Evolutionary conservation across 2,888 invertebrate species (phyloP).

Genomic region (Zhuqinia jingwanae): DNA sequence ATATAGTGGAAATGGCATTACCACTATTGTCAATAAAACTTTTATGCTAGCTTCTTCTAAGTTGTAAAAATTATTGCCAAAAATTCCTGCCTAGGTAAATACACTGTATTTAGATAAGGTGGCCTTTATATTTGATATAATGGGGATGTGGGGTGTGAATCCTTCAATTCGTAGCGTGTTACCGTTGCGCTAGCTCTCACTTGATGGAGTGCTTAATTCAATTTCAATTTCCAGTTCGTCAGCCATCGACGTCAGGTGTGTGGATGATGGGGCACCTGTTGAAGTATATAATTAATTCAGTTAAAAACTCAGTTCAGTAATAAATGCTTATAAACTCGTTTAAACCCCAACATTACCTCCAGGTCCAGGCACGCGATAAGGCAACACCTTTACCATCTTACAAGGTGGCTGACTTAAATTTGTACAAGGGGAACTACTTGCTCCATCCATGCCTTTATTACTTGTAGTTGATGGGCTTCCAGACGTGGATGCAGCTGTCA

Average conservation of each 20-base stretch:
- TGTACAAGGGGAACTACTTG: not conserved
- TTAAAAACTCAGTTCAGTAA: not conserved
- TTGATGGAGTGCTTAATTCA: not conserved
- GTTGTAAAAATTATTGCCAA: no score
- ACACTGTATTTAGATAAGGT: no score
- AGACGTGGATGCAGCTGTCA: not conserved
- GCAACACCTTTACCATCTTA: slow-evolving; percentile 60
- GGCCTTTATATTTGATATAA: no score
- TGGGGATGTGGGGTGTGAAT: no score
- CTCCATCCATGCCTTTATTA: not conserved
- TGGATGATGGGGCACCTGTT: not conserved
- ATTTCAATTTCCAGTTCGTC: slow-evolving; percentile 24
- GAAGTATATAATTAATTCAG: not conserved
- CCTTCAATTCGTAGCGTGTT: no score
- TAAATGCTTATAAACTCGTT: no score
- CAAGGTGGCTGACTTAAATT: not conserved
- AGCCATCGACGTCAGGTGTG: not conserved
- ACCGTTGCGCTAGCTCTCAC: slow-evolving; percentile 13
- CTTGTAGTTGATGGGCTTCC: not conserved
- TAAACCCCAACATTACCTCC: no score
- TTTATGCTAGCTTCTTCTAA: no score
- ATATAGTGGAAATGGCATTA: no score
- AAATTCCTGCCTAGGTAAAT: no score
- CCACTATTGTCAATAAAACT: no score
- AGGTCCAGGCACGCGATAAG: slow-evolving; percentile 74